Base-by-base conservation (phyloP, 2,888 invertebrate genomes). In the Alcis repandata region DNA sequence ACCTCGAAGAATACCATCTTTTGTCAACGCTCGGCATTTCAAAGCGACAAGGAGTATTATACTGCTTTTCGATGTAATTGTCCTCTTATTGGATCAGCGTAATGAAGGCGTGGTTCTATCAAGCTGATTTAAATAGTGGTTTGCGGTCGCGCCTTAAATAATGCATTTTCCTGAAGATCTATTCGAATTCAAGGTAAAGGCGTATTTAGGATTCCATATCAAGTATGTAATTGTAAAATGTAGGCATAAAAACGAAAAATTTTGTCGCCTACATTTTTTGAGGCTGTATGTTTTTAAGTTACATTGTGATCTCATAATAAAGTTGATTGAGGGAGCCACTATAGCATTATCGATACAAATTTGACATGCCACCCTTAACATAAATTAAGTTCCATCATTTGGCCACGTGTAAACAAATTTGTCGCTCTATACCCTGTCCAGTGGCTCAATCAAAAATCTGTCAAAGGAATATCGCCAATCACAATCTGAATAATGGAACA, bases 1-100 rank as follows among this genome's bases (percentile, higher is more conserved):
- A 68, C 68, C 72, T 69, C 69, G 58, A 59, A 72, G 69, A 69
- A 74, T 74, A 69, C 59, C 65, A 69, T 68, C 70, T 74, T 69
- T 69, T 70, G 64, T 71, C 65, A 70, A 67, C 68, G 69, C 63
- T 59, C 58, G 66, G 63, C 68, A 36, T 67, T 66, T 60, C 46
- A 68, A 71, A 69, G 38, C 51, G 43, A 68, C 46, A 41, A 62
- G 63, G 60, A 59, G 67, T 43, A 66, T 70, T 67, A 64, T 73
- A 58, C 60, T 58, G 62, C 54, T 66, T 70, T 64, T 67, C 49
- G 63, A 62, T 70, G 67, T 54, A 60, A 66, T 71, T 68, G 66
- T 69, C 57, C 52, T 45, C 54, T 17, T 51, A 59, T 66, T 62
- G 22, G 63, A 62, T 67, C 59, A 56, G 45, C 59, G 52, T 68